Percentiles rank a stretch among this genome's conserved stretches.
Conservation (phyloP, 2,797 vertebrate genomes). For the Girardinus metallicus region DNA sequence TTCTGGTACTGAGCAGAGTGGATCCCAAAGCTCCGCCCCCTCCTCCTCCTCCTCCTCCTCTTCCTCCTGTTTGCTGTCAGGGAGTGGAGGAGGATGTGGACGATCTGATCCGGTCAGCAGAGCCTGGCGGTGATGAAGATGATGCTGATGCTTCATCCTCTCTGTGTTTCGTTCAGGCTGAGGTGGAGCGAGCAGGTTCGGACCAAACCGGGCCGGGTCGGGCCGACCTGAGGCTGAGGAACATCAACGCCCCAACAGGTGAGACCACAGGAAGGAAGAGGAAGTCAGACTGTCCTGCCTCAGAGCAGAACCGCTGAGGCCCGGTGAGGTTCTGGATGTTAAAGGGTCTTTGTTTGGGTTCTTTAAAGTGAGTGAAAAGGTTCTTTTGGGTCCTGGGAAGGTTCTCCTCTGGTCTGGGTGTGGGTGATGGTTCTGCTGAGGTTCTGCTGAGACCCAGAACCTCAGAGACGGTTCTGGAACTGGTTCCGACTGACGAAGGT, state of each 20-base stretch:
- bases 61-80: conserved; percentile 25
- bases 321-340: neutral
- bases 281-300: neutral
- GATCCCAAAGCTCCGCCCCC: neutral
- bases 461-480: too few relatives aligned
- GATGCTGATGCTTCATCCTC: conserved; percentile 1
- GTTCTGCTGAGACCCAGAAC: too few relatives aligned
- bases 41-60: conserved; percentile 1
- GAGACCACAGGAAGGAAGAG: neutral
- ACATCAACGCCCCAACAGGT: conserved; percentile 17
- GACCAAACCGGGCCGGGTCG: neutral
- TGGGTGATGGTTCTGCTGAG: too few relatives aligned
- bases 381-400: too few relatives aligned
- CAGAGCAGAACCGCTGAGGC: neutral
- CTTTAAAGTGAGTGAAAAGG: too few relatives aligned
- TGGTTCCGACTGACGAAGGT: too few relatives aligned
- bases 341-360: too few relatives aligned
- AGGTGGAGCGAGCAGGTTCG: neutral
- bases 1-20: neutral
- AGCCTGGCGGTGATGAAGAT: conserved; percentile 14
- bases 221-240: conserved; percentile 3
- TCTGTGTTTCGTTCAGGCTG: conserved; percentile 16
- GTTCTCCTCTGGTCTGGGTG: too few relatives aligned
- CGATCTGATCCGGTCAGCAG: conserved; percentile 23
- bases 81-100: conserved; percentile 31